These are phyloP conservation scores for Hapalemur alaotrensis DNA, from an alignment of 2,797 vertebrate species.

Conservation along the genomic window DNA sequence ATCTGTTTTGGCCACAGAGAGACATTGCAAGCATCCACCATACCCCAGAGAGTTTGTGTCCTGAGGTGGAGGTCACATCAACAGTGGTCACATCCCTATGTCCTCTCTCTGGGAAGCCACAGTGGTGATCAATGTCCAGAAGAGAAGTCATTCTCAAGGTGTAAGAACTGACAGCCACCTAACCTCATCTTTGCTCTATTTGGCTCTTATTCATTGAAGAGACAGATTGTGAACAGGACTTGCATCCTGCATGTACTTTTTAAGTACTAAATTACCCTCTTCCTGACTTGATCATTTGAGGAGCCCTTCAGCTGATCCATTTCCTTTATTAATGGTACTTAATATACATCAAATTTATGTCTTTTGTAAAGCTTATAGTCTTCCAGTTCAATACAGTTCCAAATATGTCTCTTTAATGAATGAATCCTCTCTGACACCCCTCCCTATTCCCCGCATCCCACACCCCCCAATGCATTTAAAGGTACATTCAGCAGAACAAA, in stretches of 20 bases:
- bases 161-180: not conserved
- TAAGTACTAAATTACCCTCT: not conserved
- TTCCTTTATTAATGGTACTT: conserved; percentile 36
- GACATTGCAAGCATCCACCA: not conserved
- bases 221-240: not conserved
- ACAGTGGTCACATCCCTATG: not conserved
- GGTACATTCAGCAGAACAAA: conserved; percentile 37
- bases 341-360: conserved; percentile 9
- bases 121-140: not conserved
- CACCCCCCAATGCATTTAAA: conserved; percentile 7
- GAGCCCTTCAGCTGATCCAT: not conserved
- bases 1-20: not conserved
- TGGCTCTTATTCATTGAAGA: conserved; percentile 20
- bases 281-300: not conserved
- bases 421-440: not conserved
- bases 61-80: not conserved
- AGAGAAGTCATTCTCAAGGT: not conserved
- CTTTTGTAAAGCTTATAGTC: conserved; percentile 38
- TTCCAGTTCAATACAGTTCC: not conserved
- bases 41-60: not conserved
- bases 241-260: not conserved
- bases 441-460: not conserved
- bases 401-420: conserved; percentile 11
- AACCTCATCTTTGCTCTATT: not conserved
- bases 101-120: not conserved